Evolutionary conservation across 2,888 invertebrate genomes (phyloP), one percentile per base, ranked within the genome.

Genomic region (Hetaerina titia): DNA sequence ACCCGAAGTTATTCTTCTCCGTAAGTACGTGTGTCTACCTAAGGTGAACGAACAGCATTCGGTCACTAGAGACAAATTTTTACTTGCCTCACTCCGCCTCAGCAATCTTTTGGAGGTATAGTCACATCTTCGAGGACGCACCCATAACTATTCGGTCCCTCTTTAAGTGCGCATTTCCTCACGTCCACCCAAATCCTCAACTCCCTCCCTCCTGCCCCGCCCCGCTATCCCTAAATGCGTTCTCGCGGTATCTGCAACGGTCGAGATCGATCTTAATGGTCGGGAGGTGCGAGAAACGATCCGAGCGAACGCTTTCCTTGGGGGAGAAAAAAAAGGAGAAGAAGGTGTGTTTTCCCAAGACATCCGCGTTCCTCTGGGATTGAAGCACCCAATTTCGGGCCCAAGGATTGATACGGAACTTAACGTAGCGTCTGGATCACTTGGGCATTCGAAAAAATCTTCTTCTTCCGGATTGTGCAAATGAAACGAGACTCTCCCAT

Each of bases 311-410:
- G 11, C 81, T 81, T 81, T 13, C 31, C 81, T 13, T 4, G 13
- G n/a, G 31, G 31, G 13, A 31, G 13, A 81, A 6, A 31, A 81
- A 81, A 81, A 81, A 45, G 45, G 45, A 45, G 45, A 31, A 81
- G 81, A n/a, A n/a, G 69, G n/a, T 5, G 13, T 81, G 31, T 81
- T 31, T 81, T 31, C 81, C 31, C 31, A 31, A 81, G 31, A 81
- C 81, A 81, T 81, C 81, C 81, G 81, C 81, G 81, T 81, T 81
- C 81, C 31, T 81, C 81, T 9, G 22, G 11, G 81, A 31, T 81
- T 31, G 81, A 6, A 22, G 13, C 25, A 31, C 81, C 81, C 81
- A 31, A 81, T 31, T 31, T 31, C n/a, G n/a, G 11, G 11, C 9
- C 4, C 15, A 31, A 1, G 25, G 31, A 11, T 25, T 25, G 81